Evolutionary conservation across 2,113 vertebrate genomes (phyloP).

Genomic region (Pseudorhombus dupliciocellatus): DNA sequence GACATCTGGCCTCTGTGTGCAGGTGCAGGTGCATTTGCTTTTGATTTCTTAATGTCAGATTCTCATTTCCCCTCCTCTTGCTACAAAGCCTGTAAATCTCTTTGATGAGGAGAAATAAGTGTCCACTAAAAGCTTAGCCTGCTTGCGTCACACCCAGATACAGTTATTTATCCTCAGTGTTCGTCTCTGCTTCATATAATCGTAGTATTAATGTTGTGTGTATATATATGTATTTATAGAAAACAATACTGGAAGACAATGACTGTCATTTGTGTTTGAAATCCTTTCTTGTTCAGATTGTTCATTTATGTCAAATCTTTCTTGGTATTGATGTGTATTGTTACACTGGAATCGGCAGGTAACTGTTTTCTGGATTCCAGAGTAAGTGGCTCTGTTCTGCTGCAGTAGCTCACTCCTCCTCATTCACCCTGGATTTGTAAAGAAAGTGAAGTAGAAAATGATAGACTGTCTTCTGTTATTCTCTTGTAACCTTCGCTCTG

Average conservation of each 20-base stretch:
- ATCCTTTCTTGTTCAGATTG: too few species aligned
- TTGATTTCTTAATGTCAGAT: slow-evolving; percentile 12
- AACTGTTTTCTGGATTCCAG: not conserved
- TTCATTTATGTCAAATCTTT: too few species aligned
- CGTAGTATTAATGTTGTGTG: not conserved
- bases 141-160: not conserved
- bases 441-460: not conserved
- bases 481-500: not conserved
- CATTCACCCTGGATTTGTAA: slow-evolving; percentile 11
- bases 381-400: slow-evolving; percentile 1
- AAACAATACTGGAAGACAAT: not conserved
- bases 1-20: slow-evolving; percentile 30
- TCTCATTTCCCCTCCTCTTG: slow-evolving; percentile 21
- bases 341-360: slow-evolving; percentile 9
- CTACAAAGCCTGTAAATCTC: slow-evolving; percentile 7
- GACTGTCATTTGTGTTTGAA: too few species aligned
- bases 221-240: rapidly evolving
- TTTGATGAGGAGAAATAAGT: slow-evolving; percentile 8
- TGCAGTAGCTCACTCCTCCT: slow-evolving; percentile 12
- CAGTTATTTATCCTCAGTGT: not conserved
- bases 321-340: too few species aligned
- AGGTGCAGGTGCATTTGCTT: slow-evolving; percentile 31
- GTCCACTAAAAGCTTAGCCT: slow-evolving; percentile 8
- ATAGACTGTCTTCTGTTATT: not conserved
- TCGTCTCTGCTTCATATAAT: not conserved